phyloP scores from a whole-genome alignment of 2,797 vertebrate genomes.

The Rhincodon typus region DNA sequence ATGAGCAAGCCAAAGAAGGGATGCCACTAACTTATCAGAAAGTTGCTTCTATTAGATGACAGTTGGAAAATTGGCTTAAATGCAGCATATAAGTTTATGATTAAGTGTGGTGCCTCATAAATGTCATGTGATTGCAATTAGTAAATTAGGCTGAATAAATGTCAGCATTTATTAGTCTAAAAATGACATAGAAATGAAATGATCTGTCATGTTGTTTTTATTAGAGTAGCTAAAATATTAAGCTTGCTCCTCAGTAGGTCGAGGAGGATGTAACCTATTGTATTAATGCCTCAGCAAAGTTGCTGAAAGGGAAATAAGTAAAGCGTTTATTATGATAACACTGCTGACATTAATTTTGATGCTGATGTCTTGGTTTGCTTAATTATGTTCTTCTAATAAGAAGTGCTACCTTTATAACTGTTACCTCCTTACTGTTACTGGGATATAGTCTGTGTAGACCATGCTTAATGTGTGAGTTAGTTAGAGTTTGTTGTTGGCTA shows the following conservation, averaged over 20 bases:
- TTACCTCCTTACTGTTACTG: no score
- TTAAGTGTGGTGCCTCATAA: neutral
- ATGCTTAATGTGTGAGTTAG: neutral
- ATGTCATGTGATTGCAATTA: neutral
- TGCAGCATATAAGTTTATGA: neutral
- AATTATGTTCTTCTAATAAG: neutral
- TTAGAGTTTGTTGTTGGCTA: neutral
- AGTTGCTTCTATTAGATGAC: neutral
- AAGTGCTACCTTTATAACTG: neutral
- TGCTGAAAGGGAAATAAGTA: neutral
- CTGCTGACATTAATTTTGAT: neutral
- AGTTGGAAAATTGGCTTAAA: neutral
- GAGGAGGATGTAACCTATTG: neutral
- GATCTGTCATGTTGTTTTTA: neutral
- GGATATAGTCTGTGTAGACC: neutral
- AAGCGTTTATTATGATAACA: neutral
- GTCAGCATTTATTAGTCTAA: neutral
- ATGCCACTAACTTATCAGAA: neutral
- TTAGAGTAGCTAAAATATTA: neutral
- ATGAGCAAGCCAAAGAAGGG: neutral
- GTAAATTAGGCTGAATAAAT: neutral
- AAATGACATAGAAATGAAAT: neutral
- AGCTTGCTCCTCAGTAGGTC: neutral
- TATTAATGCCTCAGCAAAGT: neutral
- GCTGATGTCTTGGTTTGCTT: neutral